Evolutionary conservation across 1,140 invertebrate genomes (phyloP).

Genomic region (Charaxes varanes): DNA sequence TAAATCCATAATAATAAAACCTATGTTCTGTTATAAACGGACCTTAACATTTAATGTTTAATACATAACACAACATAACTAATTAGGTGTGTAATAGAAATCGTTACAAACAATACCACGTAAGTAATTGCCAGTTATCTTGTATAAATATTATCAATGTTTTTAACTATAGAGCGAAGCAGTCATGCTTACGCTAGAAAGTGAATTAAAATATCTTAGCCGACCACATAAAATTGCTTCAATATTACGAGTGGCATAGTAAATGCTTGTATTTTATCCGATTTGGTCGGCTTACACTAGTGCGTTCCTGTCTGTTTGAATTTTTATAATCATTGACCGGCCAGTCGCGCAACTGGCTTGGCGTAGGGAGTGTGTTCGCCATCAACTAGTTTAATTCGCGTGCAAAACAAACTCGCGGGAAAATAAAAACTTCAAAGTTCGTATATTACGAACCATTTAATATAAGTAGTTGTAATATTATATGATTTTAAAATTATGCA

Average conservation of each 20-base stretch:
- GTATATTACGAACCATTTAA: too few relatives aligned
- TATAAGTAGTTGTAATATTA: too few relatives aligned
- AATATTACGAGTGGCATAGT: conserved; percentile 19
- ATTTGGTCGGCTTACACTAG: conserved; percentile 59
- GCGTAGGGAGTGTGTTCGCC: conserved; percentile 31
- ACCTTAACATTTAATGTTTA: too few relatives aligned
- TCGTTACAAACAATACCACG: conserved; percentile 7
- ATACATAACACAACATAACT: too few relatives aligned
- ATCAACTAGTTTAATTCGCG: conserved; percentile 32
- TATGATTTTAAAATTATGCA: too few relatives aligned
- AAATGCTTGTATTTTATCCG: conserved; percentile 29
- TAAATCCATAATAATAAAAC: too few relatives aligned
- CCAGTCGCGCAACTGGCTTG: conserved; percentile 51
- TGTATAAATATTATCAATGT: conserved; percentile 34
- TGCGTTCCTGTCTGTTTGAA: conserved; percentile 48
- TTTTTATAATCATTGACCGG: conserved; percentile 36
- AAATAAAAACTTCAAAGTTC: too few relatives aligned
- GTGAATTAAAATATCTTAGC: conserved; percentile 41
- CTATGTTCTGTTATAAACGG: too few relatives aligned
- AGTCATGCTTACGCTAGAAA: conserved; percentile 47
- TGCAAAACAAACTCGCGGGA: conserved; percentile 16
- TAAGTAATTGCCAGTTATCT: conserved; percentile 29
- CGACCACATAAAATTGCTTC: conserved; percentile 30
- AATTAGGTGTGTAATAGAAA: too few relatives aligned
- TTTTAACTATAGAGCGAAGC: conserved; percentile 37